Evolutionary conservation across 1,140 invertebrate genomes (phyloP).

Genomic region (Eriosoma lanigerum): DNA sequence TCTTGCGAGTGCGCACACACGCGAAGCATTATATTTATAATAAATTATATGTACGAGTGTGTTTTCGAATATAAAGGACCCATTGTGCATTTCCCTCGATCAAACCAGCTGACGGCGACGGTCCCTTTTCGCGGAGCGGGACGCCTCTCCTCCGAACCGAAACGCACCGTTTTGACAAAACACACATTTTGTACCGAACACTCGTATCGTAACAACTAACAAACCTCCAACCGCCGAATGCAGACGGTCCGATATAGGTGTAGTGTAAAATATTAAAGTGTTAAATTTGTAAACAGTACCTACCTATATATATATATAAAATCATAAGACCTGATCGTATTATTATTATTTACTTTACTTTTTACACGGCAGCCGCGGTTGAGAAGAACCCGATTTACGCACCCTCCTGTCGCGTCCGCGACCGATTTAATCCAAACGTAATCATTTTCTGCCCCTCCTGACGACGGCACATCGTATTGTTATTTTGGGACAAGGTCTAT

Average conservation of each 20-base stretch:
- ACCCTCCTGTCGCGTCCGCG: background rate
- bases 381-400: slow-evolving; percentile 1
- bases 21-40: background rate
- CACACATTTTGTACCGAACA: background rate
- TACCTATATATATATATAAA: too few species aligned
- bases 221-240: too few species aligned
- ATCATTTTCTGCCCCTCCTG: background rate
- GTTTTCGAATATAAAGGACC: slow-evolving; percentile 2
- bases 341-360: background rate
- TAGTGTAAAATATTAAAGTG: too few species aligned
- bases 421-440: slow-evolving; percentile 16
- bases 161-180: slow-evolving; percentile 3
- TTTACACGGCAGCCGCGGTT: background rate
- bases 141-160: background rate
- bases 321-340: background rate
- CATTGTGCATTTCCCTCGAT: background rate
- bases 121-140: background rate
- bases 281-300: too few species aligned
- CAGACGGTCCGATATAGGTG: too few species aligned
- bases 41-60: background rate
- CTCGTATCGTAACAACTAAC: too few species aligned
- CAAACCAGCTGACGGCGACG: slow-evolving; percentile 3
- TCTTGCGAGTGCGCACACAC: background rate
- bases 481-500: background rate
- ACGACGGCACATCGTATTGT: background rate